Evolutionary conservation across 1,140 invertebrate species (phyloP).

Genomic region (Copidosoma floridanum): DNA sequence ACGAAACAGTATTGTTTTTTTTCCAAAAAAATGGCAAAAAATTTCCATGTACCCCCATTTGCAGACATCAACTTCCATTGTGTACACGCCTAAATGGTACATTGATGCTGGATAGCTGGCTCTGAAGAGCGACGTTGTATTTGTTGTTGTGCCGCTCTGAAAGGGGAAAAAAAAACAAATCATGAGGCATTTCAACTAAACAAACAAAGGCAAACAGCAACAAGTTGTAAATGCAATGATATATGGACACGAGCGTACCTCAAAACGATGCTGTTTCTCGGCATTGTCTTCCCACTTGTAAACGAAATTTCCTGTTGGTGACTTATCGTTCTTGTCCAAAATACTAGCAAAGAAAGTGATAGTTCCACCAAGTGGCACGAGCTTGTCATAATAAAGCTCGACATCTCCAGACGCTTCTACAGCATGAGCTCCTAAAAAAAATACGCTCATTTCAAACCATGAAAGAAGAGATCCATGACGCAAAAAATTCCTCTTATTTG

Average conservation of each 20-base stretch:
- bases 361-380: conserved; percentile 64
- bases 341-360: conserved; percentile 66
- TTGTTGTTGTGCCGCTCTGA: conserved; percentile 34
- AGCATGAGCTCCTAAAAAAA: too few relatives aligned
- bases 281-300: conserved; percentile 63
- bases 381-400: conserved; percentile 59
- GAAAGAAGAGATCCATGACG: too few relatives aligned
- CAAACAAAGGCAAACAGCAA: too few relatives aligned
- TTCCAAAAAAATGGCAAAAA: too few relatives aligned
- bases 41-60: conserved; percentile 50
- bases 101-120: conserved; percentile 58
- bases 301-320: conserved; percentile 47
- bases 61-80: conserved; percentile 60
- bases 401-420: conserved; percentile 37
- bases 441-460: too few relatives aligned
- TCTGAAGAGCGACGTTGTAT: conserved; percentile 57
- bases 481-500: too few relatives aligned
- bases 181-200: too few relatives aligned
- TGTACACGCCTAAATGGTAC: conserved; percentile 62
- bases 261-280: conserved; percentile 51
- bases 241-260: too few relatives aligned
- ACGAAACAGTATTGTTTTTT: too few relatives aligned
- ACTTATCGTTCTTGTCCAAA: conserved; percentile 44
- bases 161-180: too few relatives aligned
- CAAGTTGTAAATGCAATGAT: too few relatives aligned